These are phyloP conservation scores for Odobenus rosmarus DNA, from an alignment of 2,113 vertebrate species.

Conservation along the genomic window DNA sequence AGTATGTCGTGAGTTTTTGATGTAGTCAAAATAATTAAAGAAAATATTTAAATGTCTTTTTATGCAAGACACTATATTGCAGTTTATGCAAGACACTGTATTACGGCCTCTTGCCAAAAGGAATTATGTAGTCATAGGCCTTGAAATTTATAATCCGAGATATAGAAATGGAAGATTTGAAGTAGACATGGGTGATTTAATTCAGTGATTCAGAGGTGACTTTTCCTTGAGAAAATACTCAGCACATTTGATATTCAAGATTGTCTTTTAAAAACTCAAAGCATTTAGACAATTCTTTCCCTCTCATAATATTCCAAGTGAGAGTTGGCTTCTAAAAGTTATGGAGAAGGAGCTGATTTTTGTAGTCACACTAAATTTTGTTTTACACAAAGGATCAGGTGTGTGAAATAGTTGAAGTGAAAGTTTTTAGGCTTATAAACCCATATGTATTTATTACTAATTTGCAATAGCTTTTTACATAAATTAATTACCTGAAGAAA, in stretches of 20 bases:
- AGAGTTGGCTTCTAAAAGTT: constrained; percentile 12
- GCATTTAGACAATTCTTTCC: not conserved
- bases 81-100: not conserved
- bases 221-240: constrained; percentile 16
- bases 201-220: not conserved
- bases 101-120: not conserved
- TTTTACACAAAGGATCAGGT: not conserved
- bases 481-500: not conserved
- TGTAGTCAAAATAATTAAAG: not conserved
- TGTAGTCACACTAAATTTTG: constrained; percentile 3
- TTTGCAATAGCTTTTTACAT: not conserved
- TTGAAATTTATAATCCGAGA: constrained; percentile 10
- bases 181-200: not conserved
- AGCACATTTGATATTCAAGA: not conserved
- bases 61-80: not conserved
- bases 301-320: not conserved
- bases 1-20: not conserved
- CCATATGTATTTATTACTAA: not conserved
- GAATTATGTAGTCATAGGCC: not conserved
- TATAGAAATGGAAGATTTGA: constrained; percentile 1
- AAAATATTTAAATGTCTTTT: constrained; percentile 30
- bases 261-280: constrained; percentile 25
- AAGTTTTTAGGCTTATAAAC: not conserved
- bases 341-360: not conserved
- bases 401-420: not conserved